Percentiles rank a stretch among this genome's conserved stretches.
Evolutionary conservation across 1,140 invertebrate genomes (phyloP).

Genomic region (Drosophila setifemur): DNA sequence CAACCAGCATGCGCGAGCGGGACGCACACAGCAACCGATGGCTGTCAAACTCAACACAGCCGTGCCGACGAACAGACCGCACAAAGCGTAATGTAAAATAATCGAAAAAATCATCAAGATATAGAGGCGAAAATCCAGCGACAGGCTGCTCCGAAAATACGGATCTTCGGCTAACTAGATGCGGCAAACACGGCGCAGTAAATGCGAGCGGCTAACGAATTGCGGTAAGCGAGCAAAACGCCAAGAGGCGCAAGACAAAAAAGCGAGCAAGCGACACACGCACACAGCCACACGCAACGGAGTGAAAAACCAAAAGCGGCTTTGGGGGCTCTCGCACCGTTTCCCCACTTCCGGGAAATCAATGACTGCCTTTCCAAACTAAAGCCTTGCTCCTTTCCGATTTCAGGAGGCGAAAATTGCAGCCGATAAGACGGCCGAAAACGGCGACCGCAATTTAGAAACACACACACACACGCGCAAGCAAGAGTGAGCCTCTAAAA

Average conservation of each 20-base stretch:
- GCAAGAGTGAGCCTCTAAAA: constrained; percentile 27
- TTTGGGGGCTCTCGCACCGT: no score
- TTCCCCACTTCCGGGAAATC: constrained; percentile 12
- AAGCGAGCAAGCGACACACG: constrained; percentile 58
- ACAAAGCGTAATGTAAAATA: constrained; percentile 74
- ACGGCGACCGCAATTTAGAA: constrained; percentile 32
- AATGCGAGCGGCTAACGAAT: constrained; percentile 55
- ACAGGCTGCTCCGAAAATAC: no score
- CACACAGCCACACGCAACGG: constrained; percentile 14
- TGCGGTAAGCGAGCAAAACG: constrained; percentile 61
- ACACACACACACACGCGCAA: constrained; percentile 36
- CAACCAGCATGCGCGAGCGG: constrained; percentile 11
- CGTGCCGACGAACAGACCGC: constrained; percentile 73
- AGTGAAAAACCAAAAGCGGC: constrained; percentile 73
- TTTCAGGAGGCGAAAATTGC: constrained; percentile 40
- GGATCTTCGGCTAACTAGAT: constrained; percentile 4
- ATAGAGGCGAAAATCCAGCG: constrained; percentile 73
- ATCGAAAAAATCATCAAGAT: constrained; percentile 79
- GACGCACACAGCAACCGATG: constrained; percentile 29
- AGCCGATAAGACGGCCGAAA: constrained; percentile 50
- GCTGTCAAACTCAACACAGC: constrained; percentile 65
- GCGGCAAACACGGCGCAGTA: constrained; percentile 37
- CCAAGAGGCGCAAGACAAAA: constrained; percentile 54
- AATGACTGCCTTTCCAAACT: no score
- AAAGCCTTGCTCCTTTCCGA: no score